Conservation (phyloP, 2,888 invertebrate genomes). For the Slavum lentiscoides region DNA sequence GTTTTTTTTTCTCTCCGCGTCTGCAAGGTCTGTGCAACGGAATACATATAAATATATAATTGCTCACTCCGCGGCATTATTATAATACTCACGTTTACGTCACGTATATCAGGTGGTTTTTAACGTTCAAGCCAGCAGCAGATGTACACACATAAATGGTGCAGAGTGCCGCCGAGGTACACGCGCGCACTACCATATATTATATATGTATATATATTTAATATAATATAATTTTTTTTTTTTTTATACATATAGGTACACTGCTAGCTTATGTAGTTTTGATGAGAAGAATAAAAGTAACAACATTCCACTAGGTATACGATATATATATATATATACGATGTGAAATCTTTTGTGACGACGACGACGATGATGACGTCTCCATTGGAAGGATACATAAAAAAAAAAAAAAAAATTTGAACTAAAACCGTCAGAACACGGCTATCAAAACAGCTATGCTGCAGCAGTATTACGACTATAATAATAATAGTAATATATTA, state of each 20-base stretch:
- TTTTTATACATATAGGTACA: neutral
- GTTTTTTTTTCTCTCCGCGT: neutral
- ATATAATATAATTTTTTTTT: neutral
- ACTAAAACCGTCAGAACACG: conserved; percentile 42
- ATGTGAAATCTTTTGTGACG: conserved; percentile 41
- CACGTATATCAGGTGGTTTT: conserved; percentile 3
- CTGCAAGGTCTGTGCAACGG: neutral
- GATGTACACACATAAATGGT: too few relatives aligned
- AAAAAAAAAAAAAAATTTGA: conserved; percentile 37
- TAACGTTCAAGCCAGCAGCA: neutral
- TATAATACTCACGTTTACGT: conserved; percentile 36
- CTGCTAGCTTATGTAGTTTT: neutral
- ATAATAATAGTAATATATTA: neutral
- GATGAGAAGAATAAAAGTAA: conserved; percentile 41
- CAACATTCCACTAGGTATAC: conserved; percentile 13
- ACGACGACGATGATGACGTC: conserved; percentile 44
- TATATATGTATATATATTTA: neutral
- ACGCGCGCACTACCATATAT: neutral
- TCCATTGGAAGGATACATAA: conserved; percentile 35
- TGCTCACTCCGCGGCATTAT: conserved; percentile 22
- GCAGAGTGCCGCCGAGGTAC: too few relatives aligned
- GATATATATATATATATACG: too few relatives aligned
- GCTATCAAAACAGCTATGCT: conserved; percentile 36
- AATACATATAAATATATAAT: conserved; percentile 2
- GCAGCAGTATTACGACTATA: conserved; percentile 29